These are phyloP conservation scores for Lasiommata megera DNA, from an alignment of 2,888 invertebrate species.

Conservation along the genomic window DNA sequence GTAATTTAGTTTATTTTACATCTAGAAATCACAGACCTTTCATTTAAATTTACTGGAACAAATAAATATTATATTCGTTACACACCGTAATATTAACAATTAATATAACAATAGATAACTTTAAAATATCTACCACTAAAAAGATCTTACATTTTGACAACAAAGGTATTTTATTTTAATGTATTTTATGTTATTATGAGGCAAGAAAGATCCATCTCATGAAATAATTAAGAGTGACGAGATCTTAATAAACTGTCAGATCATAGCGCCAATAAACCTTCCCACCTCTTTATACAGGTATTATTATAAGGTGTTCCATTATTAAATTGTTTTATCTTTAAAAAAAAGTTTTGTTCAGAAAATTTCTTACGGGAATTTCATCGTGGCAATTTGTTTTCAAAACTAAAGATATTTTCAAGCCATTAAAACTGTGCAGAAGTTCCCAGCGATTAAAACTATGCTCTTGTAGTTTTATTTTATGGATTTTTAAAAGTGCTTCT, in stretches of 20 bases:
- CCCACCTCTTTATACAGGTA: constrained; percentile 3
- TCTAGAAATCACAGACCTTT: no score
- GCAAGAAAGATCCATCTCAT: constrained; percentile 13
- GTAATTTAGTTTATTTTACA: no score
- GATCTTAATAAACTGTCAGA: constrained; percentile 15
- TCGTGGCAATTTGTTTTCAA: constrained; percentile 12
- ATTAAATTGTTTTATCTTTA: constrained; percentile 7
- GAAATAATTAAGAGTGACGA: constrained; percentile 12
- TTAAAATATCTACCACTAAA: not conserved
- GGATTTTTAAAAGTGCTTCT: not conserved
- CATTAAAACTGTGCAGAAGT: constrained; percentile 19
- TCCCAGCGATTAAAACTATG: constrained; percentile 16
- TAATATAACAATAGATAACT: not conserved
- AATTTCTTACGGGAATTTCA: constrained; percentile 11
- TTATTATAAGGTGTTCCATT: constrained; percentile 9
- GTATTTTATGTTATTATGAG: no score
- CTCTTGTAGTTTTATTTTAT: constrained; percentile 14
- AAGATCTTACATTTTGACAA: not conserved
- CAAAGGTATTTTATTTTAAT: constrained; percentile 8
- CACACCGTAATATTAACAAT: not conserved
- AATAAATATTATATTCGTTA: not conserved
- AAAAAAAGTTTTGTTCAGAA: not conserved
- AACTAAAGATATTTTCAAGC: constrained; percentile 20
- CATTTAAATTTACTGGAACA: no score
- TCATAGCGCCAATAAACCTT: constrained; percentile 14